Base-by-base conservation (phyloP, 2,113 vertebrate genomes). In the Mesocricetus auratus region DNA sequence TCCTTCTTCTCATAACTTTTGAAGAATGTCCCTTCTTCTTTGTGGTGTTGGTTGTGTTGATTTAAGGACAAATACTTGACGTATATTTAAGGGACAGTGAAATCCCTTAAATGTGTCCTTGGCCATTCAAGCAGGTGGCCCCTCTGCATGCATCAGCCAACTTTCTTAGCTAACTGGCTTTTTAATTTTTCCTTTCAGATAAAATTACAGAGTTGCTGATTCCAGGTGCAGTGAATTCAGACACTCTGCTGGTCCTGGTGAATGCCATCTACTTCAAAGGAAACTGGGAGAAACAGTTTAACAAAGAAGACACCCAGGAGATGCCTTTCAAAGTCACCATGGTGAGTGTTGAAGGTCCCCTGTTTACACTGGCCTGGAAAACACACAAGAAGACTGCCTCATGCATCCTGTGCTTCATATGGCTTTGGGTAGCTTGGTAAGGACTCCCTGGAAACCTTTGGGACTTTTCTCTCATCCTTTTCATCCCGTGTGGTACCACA, bases 221-320 rank as follows among this genome's bases (percentile, higher is more conserved):
- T 42, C 47, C 53, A 5, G 36, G 36, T n/a, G 22, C 53, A 26
- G 53, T 82, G 36, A 39, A 58, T 58, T n/a, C 78, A 58, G 56
- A 0, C 45, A 97, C 95, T 0, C 8, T 0, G 1, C 87, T 97
- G 21, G 33, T 97, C 86, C 96, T 97, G 0, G 94, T 95, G 94
- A 97, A 97, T 45, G 97, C 97, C 56, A 66, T 97, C 89, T 97
- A 97, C 89, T 97, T 98, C 96, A 98, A 96, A 94, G 97, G 97
- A 69, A 97, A 83, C 77, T 98, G 97, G 97, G 21, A 89, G 1
- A 10, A 1, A 0, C 58, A 79, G 53, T 98, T 98, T 69, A 1
- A 69, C 85, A 96, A 97, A 58, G 9, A 85, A 0, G 0, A 29
- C 0, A 98, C 97, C 7, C 0, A 2, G 3, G 93, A 97, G 60